Percentiles rank a stretch among this genome's conserved stretches.
Conservation (phyloP, 2,888 invertebrate genomes). For the Barypeithes pellucidus region DNA sequence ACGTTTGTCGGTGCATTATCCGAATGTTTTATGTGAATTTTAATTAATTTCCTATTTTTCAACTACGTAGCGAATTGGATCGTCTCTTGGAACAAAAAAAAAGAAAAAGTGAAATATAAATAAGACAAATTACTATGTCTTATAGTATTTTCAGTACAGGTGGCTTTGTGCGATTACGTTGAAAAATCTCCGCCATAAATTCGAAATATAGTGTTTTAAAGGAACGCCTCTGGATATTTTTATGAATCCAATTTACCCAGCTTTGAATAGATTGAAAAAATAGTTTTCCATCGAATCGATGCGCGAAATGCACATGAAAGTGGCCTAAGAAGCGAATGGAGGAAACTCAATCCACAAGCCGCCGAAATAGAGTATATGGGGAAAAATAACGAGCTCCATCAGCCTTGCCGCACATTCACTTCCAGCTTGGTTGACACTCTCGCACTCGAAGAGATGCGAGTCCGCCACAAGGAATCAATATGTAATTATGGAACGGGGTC, state of each 20-base stretch:
- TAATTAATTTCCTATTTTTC: no score
- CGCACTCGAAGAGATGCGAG: constrained; percentile 40
- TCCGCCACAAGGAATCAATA: constrained; percentile 60
- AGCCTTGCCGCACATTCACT: constrained; percentile 42
- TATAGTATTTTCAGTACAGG: no score
- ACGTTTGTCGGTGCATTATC: neutral
- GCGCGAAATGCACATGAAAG: constrained; percentile 38
- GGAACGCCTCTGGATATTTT: constrained; percentile 7
- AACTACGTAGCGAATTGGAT: no score
- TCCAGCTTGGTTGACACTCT: constrained; percentile 40
- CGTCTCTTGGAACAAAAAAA: no score
- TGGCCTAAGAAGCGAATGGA: constrained; percentile 43
- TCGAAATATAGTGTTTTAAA: no score
- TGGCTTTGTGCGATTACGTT: no score
- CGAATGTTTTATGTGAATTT: neutral
- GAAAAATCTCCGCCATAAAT: no score
- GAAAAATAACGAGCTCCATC: constrained; percentile 47
- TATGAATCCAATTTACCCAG: constrained; percentile 7
- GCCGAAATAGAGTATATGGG: constrained; percentile 44
- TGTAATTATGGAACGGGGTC: constrained; percentile 62
- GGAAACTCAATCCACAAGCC: constrained; percentile 47
- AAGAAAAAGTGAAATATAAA: no score
- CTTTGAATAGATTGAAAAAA: constrained; percentile 11
- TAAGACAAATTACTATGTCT: no score
- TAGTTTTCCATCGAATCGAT: constrained; percentile 23